A percentile compares a stretch with the other conserved stretches of the same genome.
These are phyloP conservation scores for Heteromyza rotundicornis DNA, from an alignment of 2,888 invertebrate species.

Conservation along the genomic window DNA sequence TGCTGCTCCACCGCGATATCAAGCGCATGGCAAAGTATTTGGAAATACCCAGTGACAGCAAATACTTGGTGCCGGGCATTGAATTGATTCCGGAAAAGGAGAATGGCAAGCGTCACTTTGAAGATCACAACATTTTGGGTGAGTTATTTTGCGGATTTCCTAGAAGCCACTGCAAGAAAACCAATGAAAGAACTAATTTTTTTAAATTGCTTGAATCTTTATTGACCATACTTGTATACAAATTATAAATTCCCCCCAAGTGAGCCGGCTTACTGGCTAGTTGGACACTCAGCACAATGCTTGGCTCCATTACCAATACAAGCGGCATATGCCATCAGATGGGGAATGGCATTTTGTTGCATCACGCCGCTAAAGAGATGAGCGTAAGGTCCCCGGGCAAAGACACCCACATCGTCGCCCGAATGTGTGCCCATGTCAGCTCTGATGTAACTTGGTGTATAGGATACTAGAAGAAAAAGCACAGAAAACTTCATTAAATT, in stretches of 20 bases:
- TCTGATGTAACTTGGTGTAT: constrained; percentile 45
- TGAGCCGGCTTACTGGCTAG: no score
- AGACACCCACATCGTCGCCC: constrained; percentile 80
- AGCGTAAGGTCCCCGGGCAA: constrained; percentile 77
- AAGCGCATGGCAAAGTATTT: constrained; percentile 67
- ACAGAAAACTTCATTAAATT: constrained; percentile 20
- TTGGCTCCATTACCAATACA: constrained; percentile 70
- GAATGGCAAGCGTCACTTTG: constrained; percentile 70
- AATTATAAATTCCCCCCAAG: no score
- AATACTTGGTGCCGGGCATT: constrained; percentile 67
- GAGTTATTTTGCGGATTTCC: no score
- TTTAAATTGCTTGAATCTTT: no score
- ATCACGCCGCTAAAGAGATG: constrained; percentile 79
- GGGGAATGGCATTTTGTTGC: constrained; percentile 79
- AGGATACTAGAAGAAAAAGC: constrained; percentile 38
- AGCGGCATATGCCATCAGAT: constrained; percentile 74
- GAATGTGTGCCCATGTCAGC: constrained; percentile 71
- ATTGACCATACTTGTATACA: no score
- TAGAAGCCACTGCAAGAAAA: no score
- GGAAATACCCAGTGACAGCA: constrained; percentile 62
- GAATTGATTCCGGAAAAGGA: constrained; percentile 70
- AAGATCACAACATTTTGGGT: constrained; percentile 72
- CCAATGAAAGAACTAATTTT: no score
- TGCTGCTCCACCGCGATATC: constrained; percentile 80
- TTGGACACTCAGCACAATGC: no score